Base-by-base conservation (phyloP, 92 coral and sea anemone genomes). In the Bergia puertoricense region DNA sequence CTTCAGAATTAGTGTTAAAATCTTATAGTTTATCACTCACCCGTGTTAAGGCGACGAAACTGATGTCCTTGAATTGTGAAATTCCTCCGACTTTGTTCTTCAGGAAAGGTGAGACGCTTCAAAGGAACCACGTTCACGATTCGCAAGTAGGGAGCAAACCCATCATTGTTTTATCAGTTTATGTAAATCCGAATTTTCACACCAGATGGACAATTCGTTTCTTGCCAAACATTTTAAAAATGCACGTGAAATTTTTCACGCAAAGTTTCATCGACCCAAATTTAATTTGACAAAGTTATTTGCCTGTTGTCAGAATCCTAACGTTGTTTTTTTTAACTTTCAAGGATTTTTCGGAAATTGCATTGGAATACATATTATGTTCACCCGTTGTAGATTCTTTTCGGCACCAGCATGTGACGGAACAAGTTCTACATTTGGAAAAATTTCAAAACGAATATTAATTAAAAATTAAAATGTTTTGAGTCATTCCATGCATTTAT, bases 101-200 rank as follows among this genome's bases (percentile, higher is more conserved):
- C 86, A 82, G 86, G 66, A 81, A 81, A 81, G 76, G 86, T 81
- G 86, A 81, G 86, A 82, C 51, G 77, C 86, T 44, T 43, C 10
- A n/a, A 42, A 43, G 36, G 40, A 45, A 67, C 57, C 23, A 13
- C 86, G 13, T 42, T 69, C 62, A 66, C 74, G 67, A 82, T 6
- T 66, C 36, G n/a, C 86, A n/a, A 37, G 56, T n/a, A 4, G 76
- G 11, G 41, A 65, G 62, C 8, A 66, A 81, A 82, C n/a, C 42
- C 8, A 43, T 23, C 23, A 62, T 59, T 54, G 83, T 46, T 54
- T 38, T 54, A 54, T 54, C 59, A 54, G 59, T 54, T 54, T 59
- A 81, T 81, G 69, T 48, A 57, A 42, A 81, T 39, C 13, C 42
- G 7, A 8, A 37, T 56, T 62, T 62, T 76, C 44, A 20, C 36